Evolutionary conservation across 2,888 invertebrate genomes (phyloP).

Genomic region (Volucella zonaria): DNA sequence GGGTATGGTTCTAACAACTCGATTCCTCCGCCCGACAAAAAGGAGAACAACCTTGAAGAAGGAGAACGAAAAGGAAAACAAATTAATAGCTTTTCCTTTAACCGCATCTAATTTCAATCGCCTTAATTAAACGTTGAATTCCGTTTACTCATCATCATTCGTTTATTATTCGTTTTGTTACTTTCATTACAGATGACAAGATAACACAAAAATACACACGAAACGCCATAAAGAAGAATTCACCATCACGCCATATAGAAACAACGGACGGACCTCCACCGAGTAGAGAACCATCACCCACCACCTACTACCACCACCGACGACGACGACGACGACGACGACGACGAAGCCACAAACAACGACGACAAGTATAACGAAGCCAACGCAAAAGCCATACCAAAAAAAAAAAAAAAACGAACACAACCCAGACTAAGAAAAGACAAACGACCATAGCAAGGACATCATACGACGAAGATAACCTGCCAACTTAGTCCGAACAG

Average conservation of each 20-base stretch:
- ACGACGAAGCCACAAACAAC: constrained; percentile 10
- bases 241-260: constrained; percentile 53
- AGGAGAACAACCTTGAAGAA: not conserved
- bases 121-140: constrained; percentile 59
- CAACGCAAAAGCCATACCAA: not conserved
- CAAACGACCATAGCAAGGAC: not conserved
- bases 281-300: constrained; percentile 14
- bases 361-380: not conserved
- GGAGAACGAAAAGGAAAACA: not conserved
- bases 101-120: constrained; percentile 67
- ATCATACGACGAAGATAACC: constrained; percentile 41
- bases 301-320: constrained; percentile 24
- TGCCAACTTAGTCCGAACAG: constrained; percentile 46
- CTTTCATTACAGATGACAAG: constrained; percentile 69
- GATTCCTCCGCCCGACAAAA: constrained; percentile 1
- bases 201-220: constrained; percentile 53
- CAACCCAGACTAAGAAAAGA: constrained; percentile 6
- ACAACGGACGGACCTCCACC: constrained; percentile 53
- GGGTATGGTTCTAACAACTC: constrained; percentile 4
- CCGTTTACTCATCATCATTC: constrained; percentile 44
- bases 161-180: constrained; percentile 28
- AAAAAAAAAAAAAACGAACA: constrained; percentile 14
- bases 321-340: not conserved
- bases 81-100: constrained; percentile 35
- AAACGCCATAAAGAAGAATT: constrained; percentile 32